Evolutionary conservation across 2,888 invertebrate species (phyloP).

Genomic region (Apodemia arnacis): DNA sequence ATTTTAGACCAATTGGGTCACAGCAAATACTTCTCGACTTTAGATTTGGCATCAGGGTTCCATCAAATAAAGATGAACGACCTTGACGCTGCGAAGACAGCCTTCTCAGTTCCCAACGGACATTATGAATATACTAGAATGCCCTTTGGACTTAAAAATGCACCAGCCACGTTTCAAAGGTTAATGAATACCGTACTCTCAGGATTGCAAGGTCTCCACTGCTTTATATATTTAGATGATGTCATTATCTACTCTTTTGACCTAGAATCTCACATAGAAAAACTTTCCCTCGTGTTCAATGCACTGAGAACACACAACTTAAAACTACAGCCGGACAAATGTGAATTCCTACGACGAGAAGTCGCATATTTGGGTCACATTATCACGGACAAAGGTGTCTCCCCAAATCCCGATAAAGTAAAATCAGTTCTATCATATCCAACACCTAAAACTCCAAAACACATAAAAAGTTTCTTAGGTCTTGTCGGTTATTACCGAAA

Average conservation of each 20-base stretch:
- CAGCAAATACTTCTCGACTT: not conserved
- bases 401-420: not conserved
- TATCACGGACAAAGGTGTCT: not conserved
- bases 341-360: not conserved
- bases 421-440: not conserved
- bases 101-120: no score
- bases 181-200: not conserved
- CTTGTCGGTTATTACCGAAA: not conserved
- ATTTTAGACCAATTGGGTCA: no score
- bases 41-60: conserved; percentile 1
- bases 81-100: no score
- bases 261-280: not conserved
- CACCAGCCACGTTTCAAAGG: not conserved
- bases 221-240: not conserved
- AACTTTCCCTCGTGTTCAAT: not conserved
- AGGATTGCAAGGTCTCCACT: not conserved
- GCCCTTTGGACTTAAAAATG: no score
- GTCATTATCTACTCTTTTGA: not conserved
- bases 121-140: no score
- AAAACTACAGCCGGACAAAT: not conserved
- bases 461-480: not conserved
- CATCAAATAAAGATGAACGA: not conserved
- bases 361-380: not conserved
- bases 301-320: not conserved
- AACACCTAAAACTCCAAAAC: not conserved